Base-by-base conservation (phyloP, 2,797 vertebrate genomes). In the Glyptemys insculpta region DNA sequence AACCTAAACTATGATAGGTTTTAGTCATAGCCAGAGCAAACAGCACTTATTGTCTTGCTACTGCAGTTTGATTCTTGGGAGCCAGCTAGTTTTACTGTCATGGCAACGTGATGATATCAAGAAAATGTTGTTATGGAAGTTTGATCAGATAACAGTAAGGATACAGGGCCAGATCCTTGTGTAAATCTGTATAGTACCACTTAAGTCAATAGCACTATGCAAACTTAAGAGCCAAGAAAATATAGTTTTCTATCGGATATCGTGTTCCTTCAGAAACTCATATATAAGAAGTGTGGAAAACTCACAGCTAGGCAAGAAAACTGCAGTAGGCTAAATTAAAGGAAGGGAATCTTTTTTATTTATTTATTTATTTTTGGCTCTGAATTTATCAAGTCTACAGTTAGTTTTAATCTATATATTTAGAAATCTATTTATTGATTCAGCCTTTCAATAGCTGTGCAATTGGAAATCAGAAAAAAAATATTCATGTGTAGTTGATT, bases 141-240 rank as follows among this genome's bases (percentile, higher is more conserved):
- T 62, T 79, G 62, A 65, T 56, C 81, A 83, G 6, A 74, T 90
- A 91, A 88, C 4, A 94, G 15, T 81, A 8, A 81, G 2, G 53
- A 37, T 25, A 82, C 19, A 8, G 83, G 8, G 25, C 79, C 62
- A 95, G 52, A 87, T 83, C 10, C 82, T 44, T 87, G 62, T 41
- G 91, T 62, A 95, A 94, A 89, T 65, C n/a, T 90, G 5, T 68
- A 81, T 93, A 97, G 90, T 90, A 95, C 94, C 95, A 89, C 91
- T 41, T 25, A 96, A 83, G 18, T 85, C 19, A 27, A 87, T 83
- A 80, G 49, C 6, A 85, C 37, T 94, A 76, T 23, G 52, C 6
- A 94, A 91, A 62, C 84, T 92, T 76, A 96, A 94, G 23, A 91
- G 93, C 19, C 76, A 91, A 95, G 72, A 96, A 93, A 15, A 44